Base-by-base conservation (phyloP, 2,113 vertebrate species). In the Steatornis caripensis region DNA sequence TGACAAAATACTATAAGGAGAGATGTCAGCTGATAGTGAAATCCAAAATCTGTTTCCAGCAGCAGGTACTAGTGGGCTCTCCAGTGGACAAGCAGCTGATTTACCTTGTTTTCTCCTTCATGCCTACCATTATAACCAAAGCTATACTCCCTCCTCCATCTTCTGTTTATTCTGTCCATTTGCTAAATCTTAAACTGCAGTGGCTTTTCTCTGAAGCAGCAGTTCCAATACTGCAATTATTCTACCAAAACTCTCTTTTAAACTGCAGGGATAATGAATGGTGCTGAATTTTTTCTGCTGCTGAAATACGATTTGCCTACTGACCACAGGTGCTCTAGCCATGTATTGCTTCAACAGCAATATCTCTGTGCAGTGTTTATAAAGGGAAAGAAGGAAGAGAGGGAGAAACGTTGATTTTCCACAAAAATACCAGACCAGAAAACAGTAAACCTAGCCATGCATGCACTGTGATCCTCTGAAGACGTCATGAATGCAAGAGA, bases 221-320 rank as follows among this genome's bases (percentile, higher is more conserved):
- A 41, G 57, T 6, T 94, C 72, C 77, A 79, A 82, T 41, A 89
- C 89, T 91, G 53, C 77, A 97, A 95, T 97, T 95, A 95, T 94
- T 76, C 84, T 27, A 82, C n/a, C 76, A 81, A 95, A 96, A 79
- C 80, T 82, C 90, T 62, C 48, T 76, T 87, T 87, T 82, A 91
- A 96, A 49, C 90, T 69, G 70, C 92, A 84, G 94, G 61, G 92
- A 96, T 95, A 96, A 96, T 91, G 61, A 97, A 89, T 12, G 65
- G 88, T 96, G 74, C 66, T 46, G 72, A 75, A 75, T 65, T 89
- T 95, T 82, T 91, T 41, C 46, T 75, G 66, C 57, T 41, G 55
- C 76, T 0, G 0, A 95, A 92, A 95, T 79, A 78, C 14, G 55
- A 90, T 93, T 92, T 97, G 39, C 76, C 84, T 89, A 84, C 65